These are phyloP conservation scores for Campoplex capitator DNA, from an alignment of 2,888 invertebrate species.

Conservation along the genomic window DNA sequence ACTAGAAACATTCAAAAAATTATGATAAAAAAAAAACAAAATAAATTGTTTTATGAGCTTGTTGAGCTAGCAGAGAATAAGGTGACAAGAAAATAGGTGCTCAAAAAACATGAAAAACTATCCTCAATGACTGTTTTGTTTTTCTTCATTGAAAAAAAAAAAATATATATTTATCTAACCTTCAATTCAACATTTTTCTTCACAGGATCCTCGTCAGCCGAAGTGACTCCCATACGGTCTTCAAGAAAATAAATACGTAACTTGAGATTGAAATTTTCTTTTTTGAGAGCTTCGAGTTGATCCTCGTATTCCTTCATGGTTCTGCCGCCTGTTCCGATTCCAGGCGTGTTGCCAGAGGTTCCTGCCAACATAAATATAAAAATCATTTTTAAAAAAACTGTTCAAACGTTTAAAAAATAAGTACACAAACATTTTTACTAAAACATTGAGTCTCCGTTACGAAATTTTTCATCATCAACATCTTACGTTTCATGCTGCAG, in stretches of 20 bases:
- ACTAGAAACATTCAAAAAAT: not conserved
- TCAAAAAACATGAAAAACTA: not conserved
- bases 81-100: no score
- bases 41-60: not conserved
- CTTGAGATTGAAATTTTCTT: slow-evolving; percentile 97
- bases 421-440: not conserved
- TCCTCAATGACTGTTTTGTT: not conserved
- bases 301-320: slow-evolving; percentile 97
- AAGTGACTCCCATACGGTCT: slow-evolving; percentile 90
- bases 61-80: not conserved
- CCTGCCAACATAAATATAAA: slow-evolving; percentile 71
- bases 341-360: slow-evolving; percentile 51
- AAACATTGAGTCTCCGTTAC: not conserved
- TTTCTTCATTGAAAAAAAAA: not conserved
- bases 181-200: slow-evolving; percentile 89
- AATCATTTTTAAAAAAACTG: not conserved
- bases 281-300: slow-evolving; percentile 92
- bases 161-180: slow-evolving; percentile 84
- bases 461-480: not conserved
- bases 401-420: not conserved
- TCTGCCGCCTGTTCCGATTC: slow-evolving; percentile 85
- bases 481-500: slow-evolving; percentile 61
- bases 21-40: not conserved
- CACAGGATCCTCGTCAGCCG: slow-evolving; percentile 89
- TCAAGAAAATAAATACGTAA: slow-evolving; percentile 96